These are phyloP conservation scores for Spilogale gracilis DNA, from an alignment of 2,113 vertebrate genomes.

Conservation along the genomic window DNA sequence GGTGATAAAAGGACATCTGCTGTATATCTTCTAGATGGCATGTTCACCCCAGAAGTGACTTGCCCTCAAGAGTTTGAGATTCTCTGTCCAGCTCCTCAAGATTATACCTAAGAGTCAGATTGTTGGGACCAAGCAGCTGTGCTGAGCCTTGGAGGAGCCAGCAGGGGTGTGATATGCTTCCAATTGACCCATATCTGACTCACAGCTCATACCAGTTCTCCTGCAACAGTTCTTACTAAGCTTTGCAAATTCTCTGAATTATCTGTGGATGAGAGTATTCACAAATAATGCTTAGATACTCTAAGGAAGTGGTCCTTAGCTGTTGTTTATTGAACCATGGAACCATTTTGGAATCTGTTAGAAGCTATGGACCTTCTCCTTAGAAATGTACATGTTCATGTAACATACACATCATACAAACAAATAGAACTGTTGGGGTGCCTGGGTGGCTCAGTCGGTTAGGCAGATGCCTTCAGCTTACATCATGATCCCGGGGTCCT, in stretches of 20 bases:
- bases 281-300: neutral
- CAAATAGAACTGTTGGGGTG: neutral
- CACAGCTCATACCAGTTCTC: neutral
- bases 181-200: neutral
- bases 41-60: neutral
- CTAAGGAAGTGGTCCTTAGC: neutral
- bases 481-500: no score
- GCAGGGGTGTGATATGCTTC: neutral
- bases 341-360: neutral
- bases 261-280: neutral
- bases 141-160: neutral
- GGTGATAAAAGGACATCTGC: neutral
- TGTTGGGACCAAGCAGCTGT: neutral
- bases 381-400: neutral
- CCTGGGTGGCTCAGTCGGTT: no score
- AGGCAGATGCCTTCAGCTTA: no score
- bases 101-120: neutral
- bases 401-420: neutral
- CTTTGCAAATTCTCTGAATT: neutral
- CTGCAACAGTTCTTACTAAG: neutral
- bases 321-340: neutral
- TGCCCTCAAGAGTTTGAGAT: neutral
- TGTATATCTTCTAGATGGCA: neutral
- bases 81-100: neutral
- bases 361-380: neutral